Evolutionary conservation across 2,797 vertebrate species (phyloP).

Genomic region (Poeciliopsis gracilis): DNA sequence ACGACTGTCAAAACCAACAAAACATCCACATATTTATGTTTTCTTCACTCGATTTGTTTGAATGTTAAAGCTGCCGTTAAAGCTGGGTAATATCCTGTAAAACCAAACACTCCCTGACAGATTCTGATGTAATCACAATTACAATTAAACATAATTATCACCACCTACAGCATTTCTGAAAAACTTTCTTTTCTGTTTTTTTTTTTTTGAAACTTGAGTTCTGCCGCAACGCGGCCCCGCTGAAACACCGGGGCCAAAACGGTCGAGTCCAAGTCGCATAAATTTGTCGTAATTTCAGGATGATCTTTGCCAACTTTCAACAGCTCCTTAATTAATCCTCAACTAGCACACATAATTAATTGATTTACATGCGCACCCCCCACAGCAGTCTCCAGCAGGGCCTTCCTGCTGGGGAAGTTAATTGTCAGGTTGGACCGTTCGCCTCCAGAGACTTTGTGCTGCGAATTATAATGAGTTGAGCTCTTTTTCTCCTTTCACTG

Average conservation of each 20-base stretch:
- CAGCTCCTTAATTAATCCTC: conserved; percentile 69
- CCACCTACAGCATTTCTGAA: neutral
- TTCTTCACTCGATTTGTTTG: neutral
- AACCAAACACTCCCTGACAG: neutral
- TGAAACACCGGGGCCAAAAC: neutral
- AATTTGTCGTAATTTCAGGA: conserved; percentile 24
- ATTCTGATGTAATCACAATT: neutral
- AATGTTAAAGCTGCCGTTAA: neutral
- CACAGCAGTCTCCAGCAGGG: conserved; percentile 43
- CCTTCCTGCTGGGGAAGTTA: conserved; percentile 72
- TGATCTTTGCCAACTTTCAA: conserved; percentile 54
- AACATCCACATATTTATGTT: neutral
- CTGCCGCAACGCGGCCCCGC: neutral
- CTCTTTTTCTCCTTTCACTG: conserved; percentile 20
- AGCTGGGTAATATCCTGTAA: neutral
- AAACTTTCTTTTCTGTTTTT: no score
- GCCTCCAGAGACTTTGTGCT: conserved; percentile 61
- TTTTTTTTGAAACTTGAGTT: neutral
- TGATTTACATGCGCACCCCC: conserved; percentile 59
- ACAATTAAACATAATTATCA: neutral
- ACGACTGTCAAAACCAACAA: neutral
- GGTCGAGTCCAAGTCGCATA: conserved; percentile 14
- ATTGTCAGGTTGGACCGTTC: conserved; percentile 72
- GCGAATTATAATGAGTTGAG: conserved; percentile 69
- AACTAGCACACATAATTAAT: conserved; percentile 68